Conservation (phyloP, 37 sponge, comb jelly and placozoan genomes). For the Spongilla lacustris region DNA sequence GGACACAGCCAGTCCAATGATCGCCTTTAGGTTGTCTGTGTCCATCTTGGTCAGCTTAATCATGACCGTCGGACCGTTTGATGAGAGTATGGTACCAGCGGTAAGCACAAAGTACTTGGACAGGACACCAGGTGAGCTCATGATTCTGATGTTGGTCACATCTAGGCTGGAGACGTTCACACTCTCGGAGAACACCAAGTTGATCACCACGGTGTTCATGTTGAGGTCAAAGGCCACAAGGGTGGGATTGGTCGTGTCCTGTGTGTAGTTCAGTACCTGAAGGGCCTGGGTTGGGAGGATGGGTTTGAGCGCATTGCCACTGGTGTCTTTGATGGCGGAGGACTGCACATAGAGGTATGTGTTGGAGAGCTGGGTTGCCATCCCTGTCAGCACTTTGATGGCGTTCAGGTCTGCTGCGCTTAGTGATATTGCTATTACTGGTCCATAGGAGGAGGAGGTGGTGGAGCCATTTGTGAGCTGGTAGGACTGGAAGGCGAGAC, state of each 20-base stretch:
- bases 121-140: slow-evolving; percentile 22
- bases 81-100: slow-evolving; percentile 21
- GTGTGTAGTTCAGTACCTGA: slow-evolving; percentile 48
- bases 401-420: slow-evolving; percentile 77
- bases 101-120: slow-evolving; percentile 20
- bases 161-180: slow-evolving; percentile 78
- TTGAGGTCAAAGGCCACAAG: slow-evolving; percentile 74
- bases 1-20: slow-evolving; percentile 65
- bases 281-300: slow-evolving; percentile 27
- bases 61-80: slow-evolving; percentile 50
- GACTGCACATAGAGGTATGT: slow-evolving; percentile 50
- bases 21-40: slow-evolving; percentile 80
- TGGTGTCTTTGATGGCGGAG: slow-evolving; percentile 56
- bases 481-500: slow-evolving; percentile 24
- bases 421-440: slow-evolving; percentile 53
- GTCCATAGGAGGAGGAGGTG: slow-evolving; percentile 26
- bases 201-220: slow-evolving; percentile 73
- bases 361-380: slow-evolving; percentile 69
- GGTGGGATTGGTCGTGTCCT: slow-evolving; percentile 60
- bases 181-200: slow-evolving; percentile 82
- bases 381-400: slow-evolving; percentile 63
- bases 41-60: slow-evolving; percentile 61
- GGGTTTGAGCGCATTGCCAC: slow-evolving; percentile 50
- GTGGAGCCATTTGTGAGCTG: slow-evolving; percentile 34
- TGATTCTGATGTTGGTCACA: slow-evolving; percentile 70